phyloP scores from a whole-genome alignment of 1,140 invertebrate species.

The Stegodyphus mimosarum region DNA sequence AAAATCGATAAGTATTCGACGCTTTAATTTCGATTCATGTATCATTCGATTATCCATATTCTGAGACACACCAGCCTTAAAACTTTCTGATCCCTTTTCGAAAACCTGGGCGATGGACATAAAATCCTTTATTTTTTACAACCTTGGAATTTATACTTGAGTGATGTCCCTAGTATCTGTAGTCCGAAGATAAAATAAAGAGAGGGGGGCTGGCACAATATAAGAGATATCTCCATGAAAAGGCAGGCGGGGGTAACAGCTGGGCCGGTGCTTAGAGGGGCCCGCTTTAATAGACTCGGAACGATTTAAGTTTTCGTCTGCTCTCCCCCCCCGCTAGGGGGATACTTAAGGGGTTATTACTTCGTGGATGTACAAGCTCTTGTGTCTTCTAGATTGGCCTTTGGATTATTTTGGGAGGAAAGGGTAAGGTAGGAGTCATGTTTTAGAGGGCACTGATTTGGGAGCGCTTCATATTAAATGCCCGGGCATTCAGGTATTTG shows the following conservation, averaged over 20 bases:
- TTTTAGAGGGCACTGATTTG: too few relatives aligned
- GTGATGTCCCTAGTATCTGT: conserved; percentile 56
- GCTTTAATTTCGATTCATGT: too few relatives aligned
- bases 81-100: conserved; percentile 31
- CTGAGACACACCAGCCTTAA: too few relatives aligned
- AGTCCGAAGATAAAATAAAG: conserved; percentile 58
- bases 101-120: conserved; percentile 21
- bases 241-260: conserved; percentile 38
- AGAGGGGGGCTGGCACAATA: conserved; percentile 33
- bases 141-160: conserved; percentile 55
- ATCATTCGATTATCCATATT: too few relatives aligned
- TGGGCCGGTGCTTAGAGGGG: conserved; percentile 54
- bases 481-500: too few relatives aligned
- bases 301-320: conserved; percentile 61
- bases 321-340: conserved; percentile 1
- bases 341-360: conserved; percentile 60
- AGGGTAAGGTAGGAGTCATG: too few relatives aligned
- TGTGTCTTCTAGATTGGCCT: conserved; percentile 48
- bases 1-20: too few relatives aligned
- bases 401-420: too few relatives aligned
- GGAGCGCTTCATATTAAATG: too few relatives aligned
- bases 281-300: conserved; percentile 59
- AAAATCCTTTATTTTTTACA: conserved; percentile 61
- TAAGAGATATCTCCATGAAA: conserved; percentile 57
- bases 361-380: conserved; percentile 57